Conservation (phyloP, 2,113 vertebrate species). For the Ia io region DNA sequence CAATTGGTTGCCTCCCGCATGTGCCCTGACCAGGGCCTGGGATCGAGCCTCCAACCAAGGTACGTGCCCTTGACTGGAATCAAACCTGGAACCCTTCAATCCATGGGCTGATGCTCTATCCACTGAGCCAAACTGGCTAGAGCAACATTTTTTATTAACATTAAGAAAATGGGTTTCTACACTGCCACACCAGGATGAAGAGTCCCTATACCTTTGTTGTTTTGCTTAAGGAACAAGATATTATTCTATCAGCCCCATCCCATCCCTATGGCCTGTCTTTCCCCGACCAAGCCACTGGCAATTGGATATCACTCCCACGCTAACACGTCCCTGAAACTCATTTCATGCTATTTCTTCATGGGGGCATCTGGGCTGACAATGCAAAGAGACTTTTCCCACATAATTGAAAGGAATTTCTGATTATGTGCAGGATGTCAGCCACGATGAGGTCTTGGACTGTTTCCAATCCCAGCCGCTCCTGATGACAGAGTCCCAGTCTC, state of each 20-base stretch:
- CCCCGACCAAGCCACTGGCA: not conserved
- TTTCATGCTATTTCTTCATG: slow-evolving; percentile 74
- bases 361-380: slow-evolving; percentile 79
- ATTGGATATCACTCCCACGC: slow-evolving; percentile 26
- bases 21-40: no score
- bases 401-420: slow-evolving; percentile 85
- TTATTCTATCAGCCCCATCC: not conserved
- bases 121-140: no score
- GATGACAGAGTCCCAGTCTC: slow-evolving; percentile 69
- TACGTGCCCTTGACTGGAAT: no score
- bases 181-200: not conserved
- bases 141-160: not conserved
- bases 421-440: slow-evolving; percentile 82
- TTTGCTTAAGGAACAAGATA: not conserved
- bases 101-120: no score
- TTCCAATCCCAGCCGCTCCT: slow-evolving; percentile 77
- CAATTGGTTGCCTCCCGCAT: no score
- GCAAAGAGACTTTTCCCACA: slow-evolving; percentile 79
- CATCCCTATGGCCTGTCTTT: not conserved
- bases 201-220: not conserved
- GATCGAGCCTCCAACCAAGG: no score
- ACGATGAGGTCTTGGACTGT: slow-evolving; percentile 76
- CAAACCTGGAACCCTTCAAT: no score
- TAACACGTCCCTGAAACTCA: slow-evolving; percentile 73
- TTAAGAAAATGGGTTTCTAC: not conserved